Percentiles rank a stretch among this genome's conserved stretches.
Conservation (phyloP, 1,140 invertebrate genomes). For the Formica exsecta region DNA sequence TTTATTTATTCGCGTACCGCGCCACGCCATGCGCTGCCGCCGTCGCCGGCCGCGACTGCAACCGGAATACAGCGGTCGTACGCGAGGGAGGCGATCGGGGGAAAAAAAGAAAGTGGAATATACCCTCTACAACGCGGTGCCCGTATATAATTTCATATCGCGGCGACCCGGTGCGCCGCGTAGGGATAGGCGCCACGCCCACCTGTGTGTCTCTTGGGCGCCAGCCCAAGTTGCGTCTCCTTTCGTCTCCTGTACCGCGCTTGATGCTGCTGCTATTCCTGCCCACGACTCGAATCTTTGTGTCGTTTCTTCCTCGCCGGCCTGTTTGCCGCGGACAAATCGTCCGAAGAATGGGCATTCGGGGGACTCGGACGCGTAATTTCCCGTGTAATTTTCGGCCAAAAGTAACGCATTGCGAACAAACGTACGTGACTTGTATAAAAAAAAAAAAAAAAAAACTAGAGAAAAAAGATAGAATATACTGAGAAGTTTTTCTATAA, state of each 20-base stretch:
- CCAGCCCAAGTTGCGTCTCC: constrained; percentile 66
- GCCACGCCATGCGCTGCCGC: constrained; percentile 60
- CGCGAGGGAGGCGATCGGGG: constrained; percentile 26
- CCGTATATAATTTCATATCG: constrained; percentile 82
- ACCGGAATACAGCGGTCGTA: constrained; percentile 67
- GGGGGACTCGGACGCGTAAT: too few relatives aligned
- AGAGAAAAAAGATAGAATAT: not conserved
- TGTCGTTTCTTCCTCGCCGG: not conserved
- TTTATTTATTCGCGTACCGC: constrained; percentile 79
- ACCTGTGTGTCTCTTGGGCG: constrained; percentile 76
- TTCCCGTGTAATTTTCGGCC: not conserved
- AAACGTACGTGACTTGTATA: not conserved
- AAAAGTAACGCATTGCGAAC: not conserved
- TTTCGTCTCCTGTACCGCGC: constrained; percentile 61
- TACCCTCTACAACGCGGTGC: constrained; percentile 56
- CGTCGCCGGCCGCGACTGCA: constrained; percentile 62
- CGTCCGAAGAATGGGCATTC: not conserved
- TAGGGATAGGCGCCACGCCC: constrained; percentile 83
- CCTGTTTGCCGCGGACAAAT: constrained; percentile 14
- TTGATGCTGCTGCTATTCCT: constrained; percentile 28
- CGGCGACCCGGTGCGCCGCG: constrained; percentile 75
- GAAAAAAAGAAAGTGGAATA: constrained; percentile 60
- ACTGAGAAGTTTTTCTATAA: not conserved
- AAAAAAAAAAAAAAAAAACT: not conserved
- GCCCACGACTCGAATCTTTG: constrained; percentile 21